A percentile compares a stretch with the other conserved stretches of the same genome.
Evolutionary conservation across 1,140 invertebrate species (phyloP).

Genomic region (Micrasema minimum): DNA sequence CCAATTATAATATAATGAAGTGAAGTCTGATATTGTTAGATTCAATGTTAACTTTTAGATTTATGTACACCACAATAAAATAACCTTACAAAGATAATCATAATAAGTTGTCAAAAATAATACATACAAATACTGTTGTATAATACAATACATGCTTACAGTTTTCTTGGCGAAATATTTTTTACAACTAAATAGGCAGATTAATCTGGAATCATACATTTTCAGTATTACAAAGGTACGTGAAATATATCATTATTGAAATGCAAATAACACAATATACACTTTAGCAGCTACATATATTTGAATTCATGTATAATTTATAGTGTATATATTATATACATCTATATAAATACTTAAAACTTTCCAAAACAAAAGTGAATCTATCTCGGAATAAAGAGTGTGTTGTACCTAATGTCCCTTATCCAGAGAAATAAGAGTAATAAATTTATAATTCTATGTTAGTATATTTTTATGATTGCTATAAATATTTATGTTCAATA

Average conservation of each 20-base stretch:
- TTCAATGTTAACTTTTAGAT: too few relatives aligned
- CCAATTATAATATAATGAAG: too few relatives aligned
- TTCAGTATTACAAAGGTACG: too few relatives aligned
- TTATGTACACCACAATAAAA: too few relatives aligned
- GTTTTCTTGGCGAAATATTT: too few relatives aligned
- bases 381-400: constrained; percentile 30
- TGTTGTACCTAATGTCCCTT: constrained; percentile 39
- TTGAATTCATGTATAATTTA: constrained; percentile 18
- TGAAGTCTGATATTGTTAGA: too few relatives aligned
- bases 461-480: constrained; percentile 46
- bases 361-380: constrained; percentile 14
- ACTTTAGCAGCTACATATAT: constrained; percentile 33
- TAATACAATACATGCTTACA: too few relatives aligned
- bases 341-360: constrained; percentile 33
- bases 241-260: background rate
- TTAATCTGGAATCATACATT: too few relatives aligned
- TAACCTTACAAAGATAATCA: too few relatives aligned
- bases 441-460: constrained; percentile 49
- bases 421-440: constrained; percentile 26
- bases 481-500: constrained; percentile 37
- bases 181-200: too few relatives aligned
- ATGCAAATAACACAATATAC: constrained; percentile 10
- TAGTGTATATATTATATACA: constrained; percentile 18
- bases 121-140: too few relatives aligned
- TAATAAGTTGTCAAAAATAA: too few relatives aligned